Percentiles rank a stretch among this genome's conserved stretches.
These are phyloP conservation scores for Platichthys flesus DNA, from an alignment of 2,113 vertebrate genomes.

Conservation along the genomic window DNA sequence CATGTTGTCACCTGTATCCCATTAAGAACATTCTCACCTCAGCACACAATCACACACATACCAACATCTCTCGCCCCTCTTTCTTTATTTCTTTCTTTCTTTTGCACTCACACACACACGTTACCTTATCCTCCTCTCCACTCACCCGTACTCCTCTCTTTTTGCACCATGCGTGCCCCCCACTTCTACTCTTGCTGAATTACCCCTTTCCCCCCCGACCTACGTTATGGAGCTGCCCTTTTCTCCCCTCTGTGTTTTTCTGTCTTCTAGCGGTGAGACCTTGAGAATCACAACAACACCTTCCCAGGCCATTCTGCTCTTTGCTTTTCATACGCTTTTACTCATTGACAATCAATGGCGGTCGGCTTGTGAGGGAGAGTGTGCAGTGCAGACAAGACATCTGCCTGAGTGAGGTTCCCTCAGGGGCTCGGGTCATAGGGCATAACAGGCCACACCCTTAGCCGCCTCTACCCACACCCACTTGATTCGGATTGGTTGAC, in stretches of 20 bases:
- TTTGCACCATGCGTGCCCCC: slow-evolving; percentile 53
- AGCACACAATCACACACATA: slow-evolving; percentile 72
- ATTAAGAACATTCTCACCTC: slow-evolving; percentile 82
- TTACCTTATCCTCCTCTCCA: slow-evolving; percentile 47
- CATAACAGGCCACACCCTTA: slow-evolving; percentile 65
- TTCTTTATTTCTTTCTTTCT: slow-evolving; percentile 26
- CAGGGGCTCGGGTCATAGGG: slow-evolving; percentile 68
- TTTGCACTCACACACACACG: slow-evolving; percentile 34
- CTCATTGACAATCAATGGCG: slow-evolving; percentile 37
- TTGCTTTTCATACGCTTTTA: slow-evolving; percentile 42
- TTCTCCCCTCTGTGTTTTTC: slow-evolving; percentile 9
- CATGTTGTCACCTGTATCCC: slow-evolving; percentile 83
- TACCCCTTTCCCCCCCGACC: slow-evolving; percentile 39
- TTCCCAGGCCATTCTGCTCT: slow-evolving; percentile 42
- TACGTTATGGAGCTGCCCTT: slow-evolving; percentile 47
- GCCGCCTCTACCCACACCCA: slow-evolving; percentile 49
- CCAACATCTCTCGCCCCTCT: slow-evolving; percentile 31
- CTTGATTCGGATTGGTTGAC: slow-evolving; percentile 64
- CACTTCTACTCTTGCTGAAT: slow-evolving; percentile 57
- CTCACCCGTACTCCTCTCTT: slow-evolving; percentile 50
- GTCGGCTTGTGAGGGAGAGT: slow-evolving; percentile 33
- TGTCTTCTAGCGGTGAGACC: slow-evolving; percentile 33
- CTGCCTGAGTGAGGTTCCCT: slow-evolving; percentile 61
- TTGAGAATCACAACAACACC: slow-evolving; percentile 40
- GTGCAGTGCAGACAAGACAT: slow-evolving; percentile 51